Percentiles rank a stretch among this genome's conserved stretches.
Evolutionary conservation across 2,888 invertebrate genomes (phyloP).

Genomic region (Elgonia sp.): DNA sequence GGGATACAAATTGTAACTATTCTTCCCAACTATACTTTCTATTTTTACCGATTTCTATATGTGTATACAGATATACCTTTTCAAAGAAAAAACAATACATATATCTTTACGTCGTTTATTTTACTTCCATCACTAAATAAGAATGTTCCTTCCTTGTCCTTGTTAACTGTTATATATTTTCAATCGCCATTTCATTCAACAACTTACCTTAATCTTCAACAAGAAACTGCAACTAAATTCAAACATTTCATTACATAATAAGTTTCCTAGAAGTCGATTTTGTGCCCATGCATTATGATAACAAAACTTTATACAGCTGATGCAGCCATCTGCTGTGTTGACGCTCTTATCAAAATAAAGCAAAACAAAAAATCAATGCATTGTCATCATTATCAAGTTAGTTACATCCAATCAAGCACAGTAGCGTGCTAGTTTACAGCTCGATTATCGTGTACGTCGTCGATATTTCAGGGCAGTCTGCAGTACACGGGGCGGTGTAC

Average conservation of each 20-base stretch:
- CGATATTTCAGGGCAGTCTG: slow-evolving; percentile 67
- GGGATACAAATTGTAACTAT: too few species aligned
- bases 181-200: too few species aligned
- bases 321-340: slow-evolving; percentile 55
- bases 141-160: too few species aligned
- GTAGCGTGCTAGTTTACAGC: slow-evolving; percentile 70
- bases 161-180: too few species aligned
- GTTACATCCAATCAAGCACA: slow-evolving; percentile 75
- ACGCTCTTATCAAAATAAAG: slow-evolving; percentile 69
- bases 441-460: slow-evolving; percentile 73
- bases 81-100: too few species aligned
- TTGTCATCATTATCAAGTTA: slow-evolving; percentile 75
- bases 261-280: slow-evolving; percentile 49
- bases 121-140: too few species aligned
- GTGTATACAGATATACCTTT: too few species aligned
- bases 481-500: slow-evolving; percentile 67
- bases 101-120: too few species aligned
- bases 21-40: too few species aligned
- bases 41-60: too few species aligned
- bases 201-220: background rate
- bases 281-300: slow-evolving; percentile 39
- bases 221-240: slow-evolving; percentile 33
- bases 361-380: slow-evolving; percentile 69
- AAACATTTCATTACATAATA: slow-evolving; percentile 50
- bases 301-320: slow-evolving; percentile 63